Conservation (phyloP, 2,888 invertebrate genomes). For the Glyphotaelius pellucidus region DNA sequence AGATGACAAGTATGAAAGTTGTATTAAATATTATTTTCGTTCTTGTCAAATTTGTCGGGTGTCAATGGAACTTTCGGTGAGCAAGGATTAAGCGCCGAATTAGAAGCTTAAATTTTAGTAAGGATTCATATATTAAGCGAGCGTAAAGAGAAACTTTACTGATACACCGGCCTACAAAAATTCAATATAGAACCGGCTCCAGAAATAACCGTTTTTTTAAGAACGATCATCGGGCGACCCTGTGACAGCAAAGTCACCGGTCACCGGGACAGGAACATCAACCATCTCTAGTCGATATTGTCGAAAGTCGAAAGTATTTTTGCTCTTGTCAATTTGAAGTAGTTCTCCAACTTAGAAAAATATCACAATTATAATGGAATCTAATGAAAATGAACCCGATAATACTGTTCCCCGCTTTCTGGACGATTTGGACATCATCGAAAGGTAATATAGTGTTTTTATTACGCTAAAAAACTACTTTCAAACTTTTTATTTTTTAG, state of each 20-base stretch:
- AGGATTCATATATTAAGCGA: no score
- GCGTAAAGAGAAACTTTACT: no score
- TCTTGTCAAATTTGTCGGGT: no score
- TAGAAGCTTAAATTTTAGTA: no score
- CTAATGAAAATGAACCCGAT: constrained; percentile 33
- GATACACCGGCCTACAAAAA: no score
- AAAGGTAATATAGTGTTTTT: constrained; percentile 50
- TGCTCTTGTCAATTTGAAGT: constrained; percentile 1
- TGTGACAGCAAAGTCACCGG: neutral
- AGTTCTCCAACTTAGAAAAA: neutral
- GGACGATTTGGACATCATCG: constrained; percentile 59
- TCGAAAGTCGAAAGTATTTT: neutral
- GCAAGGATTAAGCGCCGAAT: no score
- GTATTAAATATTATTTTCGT: no score
- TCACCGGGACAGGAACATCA: neutral
- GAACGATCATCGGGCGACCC: neutral
- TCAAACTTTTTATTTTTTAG: constrained; percentile 23
- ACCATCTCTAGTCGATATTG: neutral
- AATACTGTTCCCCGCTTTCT: constrained; percentile 55
- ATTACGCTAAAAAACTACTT: constrained; percentile 13
- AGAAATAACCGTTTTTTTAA: neutral
- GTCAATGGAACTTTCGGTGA: no score
- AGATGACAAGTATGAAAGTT: no score
- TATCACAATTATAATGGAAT: constrained; percentile 40
- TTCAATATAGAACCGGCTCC: neutral